Conservation (phyloP, 2,888 invertebrate species). For the Zygothrica quintamaculata region DNA sequence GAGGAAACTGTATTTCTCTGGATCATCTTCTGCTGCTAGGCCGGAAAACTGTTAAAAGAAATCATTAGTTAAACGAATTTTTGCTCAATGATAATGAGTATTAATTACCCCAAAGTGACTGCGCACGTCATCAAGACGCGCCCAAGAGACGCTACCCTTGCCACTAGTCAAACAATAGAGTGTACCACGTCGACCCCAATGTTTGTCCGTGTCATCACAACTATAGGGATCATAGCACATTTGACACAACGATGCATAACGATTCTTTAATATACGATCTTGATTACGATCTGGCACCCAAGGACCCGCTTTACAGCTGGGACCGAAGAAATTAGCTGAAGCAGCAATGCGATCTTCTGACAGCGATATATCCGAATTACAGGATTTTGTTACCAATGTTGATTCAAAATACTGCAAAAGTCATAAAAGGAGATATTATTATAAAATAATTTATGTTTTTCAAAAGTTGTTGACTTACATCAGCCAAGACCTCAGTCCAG, state of each 20-base stretch:
- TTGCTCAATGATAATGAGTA: too few relatives aligned
- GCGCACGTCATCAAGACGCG: conserved; percentile 88
- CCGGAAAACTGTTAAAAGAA: conserved; percentile 80
- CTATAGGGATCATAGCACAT: conserved; percentile 87
- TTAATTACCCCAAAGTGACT: conserved; percentile 88
- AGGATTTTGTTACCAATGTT: conserved; percentile 88
- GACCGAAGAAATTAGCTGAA: conserved; percentile 90
- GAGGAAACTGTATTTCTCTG: conserved; percentile 88
- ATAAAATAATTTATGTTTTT: background rate
- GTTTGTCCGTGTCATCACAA: conserved; percentile 90
- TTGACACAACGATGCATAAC: conserved; percentile 90
- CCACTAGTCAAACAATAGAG: conserved; percentile 91
- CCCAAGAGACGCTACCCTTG: conserved; percentile 93
- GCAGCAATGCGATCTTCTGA: conserved; percentile 91
- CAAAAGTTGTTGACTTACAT: conserved; percentile 85
- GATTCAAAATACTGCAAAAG: conserved; percentile 89
- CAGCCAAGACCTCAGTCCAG: conserved; percentile 90
- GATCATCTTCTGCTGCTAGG: conserved; percentile 82
- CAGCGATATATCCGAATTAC: conserved; percentile 89
- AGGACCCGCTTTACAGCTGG: conserved; percentile 93
- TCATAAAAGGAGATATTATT: background rate
- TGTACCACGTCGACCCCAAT: conserved; percentile 93
- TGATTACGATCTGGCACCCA: conserved; percentile 89
- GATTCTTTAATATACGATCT: conserved; percentile 88
- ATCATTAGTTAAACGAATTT: background rate